A percentile compares a stretch with the other conserved stretches of the same genome.
Evolutionary conservation across 2,113 vertebrate species (phyloP).

Genomic region (Pandion haliaetus): DNA sequence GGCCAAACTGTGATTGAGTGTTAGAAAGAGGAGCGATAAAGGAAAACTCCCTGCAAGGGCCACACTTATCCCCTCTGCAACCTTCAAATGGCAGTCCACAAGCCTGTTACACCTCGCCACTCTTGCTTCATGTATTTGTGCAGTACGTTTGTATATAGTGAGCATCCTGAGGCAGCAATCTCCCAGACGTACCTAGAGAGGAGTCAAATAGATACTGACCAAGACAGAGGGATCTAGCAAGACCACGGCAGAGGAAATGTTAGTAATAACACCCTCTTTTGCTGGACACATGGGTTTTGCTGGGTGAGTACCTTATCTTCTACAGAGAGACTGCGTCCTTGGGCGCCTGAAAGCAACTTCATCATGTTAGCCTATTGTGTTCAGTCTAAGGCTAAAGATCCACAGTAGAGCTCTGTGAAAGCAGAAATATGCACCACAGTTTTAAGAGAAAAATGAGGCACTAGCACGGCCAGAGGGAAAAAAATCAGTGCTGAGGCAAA

Average conservation of each 20-base stretch:
- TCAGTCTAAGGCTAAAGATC: neutral
- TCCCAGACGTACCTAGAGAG: fast-evolving
- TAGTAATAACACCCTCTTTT: neutral
- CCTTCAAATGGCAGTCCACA: neutral
- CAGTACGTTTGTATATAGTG: neutral
- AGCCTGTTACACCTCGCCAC: neutral
- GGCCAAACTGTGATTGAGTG: neutral
- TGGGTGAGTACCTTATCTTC: neutral
- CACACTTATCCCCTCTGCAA: neutral
- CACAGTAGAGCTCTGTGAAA: neutral
- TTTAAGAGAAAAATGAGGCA: neutral
- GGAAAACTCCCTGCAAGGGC: neutral
- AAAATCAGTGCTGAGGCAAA: neutral
- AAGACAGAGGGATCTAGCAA: neutral
- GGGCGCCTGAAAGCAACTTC: neutral
- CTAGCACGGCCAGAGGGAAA: neutral
- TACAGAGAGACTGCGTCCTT: neutral
- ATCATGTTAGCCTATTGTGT: neutral
- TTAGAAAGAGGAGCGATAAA: neutral
- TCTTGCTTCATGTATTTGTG: neutral
- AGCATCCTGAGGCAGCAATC: neutral
- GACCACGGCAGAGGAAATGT: neutral
- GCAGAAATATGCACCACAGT: neutral
- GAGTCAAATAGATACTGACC: neutral
- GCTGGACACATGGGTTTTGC: neutral